Evolutionary conservation across 1,140 invertebrate genomes (phyloP), one percentile per base, ranked within the genome.

Genomic region (Aphelenchoides avenae): DNA sequence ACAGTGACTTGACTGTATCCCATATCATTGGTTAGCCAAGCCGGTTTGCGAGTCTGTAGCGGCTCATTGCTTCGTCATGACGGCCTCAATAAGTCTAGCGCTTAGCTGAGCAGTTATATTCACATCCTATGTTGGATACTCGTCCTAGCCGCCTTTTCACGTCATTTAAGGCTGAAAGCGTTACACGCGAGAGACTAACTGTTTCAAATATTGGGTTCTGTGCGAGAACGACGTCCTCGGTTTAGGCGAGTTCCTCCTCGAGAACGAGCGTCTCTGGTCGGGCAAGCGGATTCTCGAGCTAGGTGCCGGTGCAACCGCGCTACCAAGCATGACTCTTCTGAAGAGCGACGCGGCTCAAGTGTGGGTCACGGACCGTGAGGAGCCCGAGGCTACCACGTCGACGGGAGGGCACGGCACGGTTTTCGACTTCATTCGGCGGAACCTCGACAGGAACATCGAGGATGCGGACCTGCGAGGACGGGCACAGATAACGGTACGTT

Each of bases 241-340:
- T 58, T 41, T 46, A 33, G 57, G 57, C 26, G 57, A 60, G 43
- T 60, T 60, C 36, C 49, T 60, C 27, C 43, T 48, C 24, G 31
- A n/a, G 5, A 60, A 60, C 36, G 5, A 26, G n/a, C 24, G 41
- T 1, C 18, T 60, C 13, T 60, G 57, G 57, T 15, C 40, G 9
- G 59, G 29, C 13, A 47, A 18, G 27, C 27, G 13, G 6, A 34
- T 39, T 37, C 24, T 64, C 29, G 57, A 60, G 18, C n/a, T 60
- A 4, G 57, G 57, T n/a, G 50, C 57, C 3, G 57, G 57, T 1
- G 22, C 40, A 1, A 30, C 57, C 11, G 59, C 57, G 24, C 31
- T 60, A 18, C 57, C 57, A 20, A 53, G 39, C 24, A 46, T 60
- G 58, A 60, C 56, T 31, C 53, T 54, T 31, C 41, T 56, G 13